phyloP scores from a whole-genome alignment of 2,888 invertebrate genomes.

The Aphelenchoides bicaudatus region DNA sequence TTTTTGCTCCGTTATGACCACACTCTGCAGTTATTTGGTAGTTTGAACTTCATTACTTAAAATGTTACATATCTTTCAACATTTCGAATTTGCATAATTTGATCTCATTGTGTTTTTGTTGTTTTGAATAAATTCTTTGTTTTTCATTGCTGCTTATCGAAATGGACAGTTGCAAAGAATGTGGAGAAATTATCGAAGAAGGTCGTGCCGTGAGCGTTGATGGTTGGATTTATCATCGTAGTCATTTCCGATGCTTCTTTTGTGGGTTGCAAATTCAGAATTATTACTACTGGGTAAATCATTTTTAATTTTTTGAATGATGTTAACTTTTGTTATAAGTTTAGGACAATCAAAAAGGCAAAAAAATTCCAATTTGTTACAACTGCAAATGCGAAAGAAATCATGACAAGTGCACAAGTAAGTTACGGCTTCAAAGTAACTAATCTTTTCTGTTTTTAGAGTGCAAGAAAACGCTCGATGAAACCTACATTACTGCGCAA shows the following conservation, averaged over 20 bases:
- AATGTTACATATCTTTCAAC: too few relatives aligned
- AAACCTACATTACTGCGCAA: background rate
- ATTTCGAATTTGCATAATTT: too few relatives aligned
- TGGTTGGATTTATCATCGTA: background rate
- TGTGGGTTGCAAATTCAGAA: background rate
- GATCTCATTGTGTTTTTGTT: too few relatives aligned
- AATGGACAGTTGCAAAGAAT: too few relatives aligned
- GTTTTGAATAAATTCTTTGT: too few relatives aligned
- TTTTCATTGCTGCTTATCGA: too few relatives aligned
- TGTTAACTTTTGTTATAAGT: background rate
- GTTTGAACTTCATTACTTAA: too few relatives aligned
- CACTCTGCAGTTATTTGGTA: too few relatives aligned
- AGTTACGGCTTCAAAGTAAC: background rate
- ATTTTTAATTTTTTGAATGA: background rate
- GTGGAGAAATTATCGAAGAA: too few relatives aligned
- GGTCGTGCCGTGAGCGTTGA: too few relatives aligned
- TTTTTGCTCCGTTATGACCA: too few relatives aligned
- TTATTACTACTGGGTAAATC: background rate
- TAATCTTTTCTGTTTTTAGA: background rate
- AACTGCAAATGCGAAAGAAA: background rate
- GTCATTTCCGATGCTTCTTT: slow-evolving; percentile 1
- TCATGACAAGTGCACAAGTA: background rate
- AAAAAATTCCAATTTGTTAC: background rate
- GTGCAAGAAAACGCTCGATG: background rate
- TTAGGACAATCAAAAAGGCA: background rate